Evolutionary conservation across 2,113 vertebrate genomes (phyloP).

Genomic region (Collichthys lucidus): DNA sequence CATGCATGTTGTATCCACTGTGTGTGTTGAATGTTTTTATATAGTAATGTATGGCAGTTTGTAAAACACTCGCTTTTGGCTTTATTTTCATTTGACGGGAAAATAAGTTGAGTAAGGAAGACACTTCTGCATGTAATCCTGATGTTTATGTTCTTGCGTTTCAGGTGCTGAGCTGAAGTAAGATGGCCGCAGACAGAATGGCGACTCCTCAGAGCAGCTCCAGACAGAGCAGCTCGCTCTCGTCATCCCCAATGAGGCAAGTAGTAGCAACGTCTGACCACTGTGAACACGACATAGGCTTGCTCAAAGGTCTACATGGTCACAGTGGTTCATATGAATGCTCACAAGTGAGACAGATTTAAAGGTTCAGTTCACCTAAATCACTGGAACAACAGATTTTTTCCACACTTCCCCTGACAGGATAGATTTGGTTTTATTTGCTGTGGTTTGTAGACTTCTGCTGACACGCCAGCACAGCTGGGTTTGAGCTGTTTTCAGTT

Average conservation of each 20-base stretch:
- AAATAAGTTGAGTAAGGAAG: not conserved
- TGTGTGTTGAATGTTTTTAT: not conserved
- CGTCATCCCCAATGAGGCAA: conserved; percentile 89
- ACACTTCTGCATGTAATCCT: not conserved
- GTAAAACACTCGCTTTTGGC: not conserved
- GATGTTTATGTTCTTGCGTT: conserved; percentile 35
- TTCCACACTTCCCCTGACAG: not conserved
- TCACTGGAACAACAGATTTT: not conserved
- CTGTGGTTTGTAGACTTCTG: not conserved
- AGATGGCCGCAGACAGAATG: conserved; percentile 82
- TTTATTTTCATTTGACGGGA: not conserved
- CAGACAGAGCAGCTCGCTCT: conserved; percentile 82
- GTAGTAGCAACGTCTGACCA: conserved; percentile 43
- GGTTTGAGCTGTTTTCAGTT: too few species aligned
- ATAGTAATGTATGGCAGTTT: too few species aligned
- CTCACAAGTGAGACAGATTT: not conserved
- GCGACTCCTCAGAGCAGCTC: conserved; percentile 86
- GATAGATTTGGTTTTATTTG: not conserved
- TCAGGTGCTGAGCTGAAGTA: conserved; percentile 74
- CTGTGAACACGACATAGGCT: not conserved
- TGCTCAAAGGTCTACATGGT: not conserved
- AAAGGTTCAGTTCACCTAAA: not conserved
- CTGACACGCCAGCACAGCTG: too few species aligned
- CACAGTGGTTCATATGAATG: not conserved
- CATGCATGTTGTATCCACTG: conserved; percentile 3